Percentiles rank a stretch among this genome's conserved stretches.
phyloP scores from a whole-genome alignment of 2,888 invertebrate genomes.

The Meganola albula region DNA sequence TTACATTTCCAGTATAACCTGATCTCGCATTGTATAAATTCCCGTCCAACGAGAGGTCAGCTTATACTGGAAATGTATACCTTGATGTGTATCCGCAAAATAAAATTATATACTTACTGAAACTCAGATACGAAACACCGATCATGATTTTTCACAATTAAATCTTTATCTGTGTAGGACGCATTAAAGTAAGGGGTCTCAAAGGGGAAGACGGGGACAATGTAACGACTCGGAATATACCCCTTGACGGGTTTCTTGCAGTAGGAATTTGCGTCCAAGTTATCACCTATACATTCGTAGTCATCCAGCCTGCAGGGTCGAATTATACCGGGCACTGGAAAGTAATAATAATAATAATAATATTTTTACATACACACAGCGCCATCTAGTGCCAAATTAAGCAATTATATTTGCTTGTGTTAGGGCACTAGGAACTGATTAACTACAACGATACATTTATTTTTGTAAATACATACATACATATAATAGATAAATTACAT shows the following conservation, averaged over 20 bases:
- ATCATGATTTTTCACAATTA: conserved; percentile 44
- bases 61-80: background rate
- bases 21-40: too few relatives aligned
- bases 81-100: background rate
- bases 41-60: background rate
- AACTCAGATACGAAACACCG: conserved; percentile 49
- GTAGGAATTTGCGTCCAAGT: conserved; percentile 42
- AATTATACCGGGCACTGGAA: conserved; percentile 14
- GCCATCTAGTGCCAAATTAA: too few relatives aligned
- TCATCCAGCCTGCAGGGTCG: conserved; percentile 41
- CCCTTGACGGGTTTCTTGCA: conserved; percentile 38
- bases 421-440: too few relatives aligned
- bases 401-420: too few relatives aligned
- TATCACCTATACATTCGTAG: conserved; percentile 40
- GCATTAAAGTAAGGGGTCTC: conserved; percentile 54
- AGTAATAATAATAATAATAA: too few relatives aligned
- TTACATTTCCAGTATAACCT: too few relatives aligned
- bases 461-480: too few relatives aligned
- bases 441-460: too few relatives aligned
- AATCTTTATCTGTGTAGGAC: conserved; percentile 41
- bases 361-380: too few relatives aligned
- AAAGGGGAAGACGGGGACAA: conserved; percentile 30
- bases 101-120: conserved; percentile 45
- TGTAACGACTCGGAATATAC: conserved; percentile 30
- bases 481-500: too few relatives aligned